Base-by-base conservation (phyloP, 2,888 invertebrate genomes). In the Pterobdella sp. region DNA sequence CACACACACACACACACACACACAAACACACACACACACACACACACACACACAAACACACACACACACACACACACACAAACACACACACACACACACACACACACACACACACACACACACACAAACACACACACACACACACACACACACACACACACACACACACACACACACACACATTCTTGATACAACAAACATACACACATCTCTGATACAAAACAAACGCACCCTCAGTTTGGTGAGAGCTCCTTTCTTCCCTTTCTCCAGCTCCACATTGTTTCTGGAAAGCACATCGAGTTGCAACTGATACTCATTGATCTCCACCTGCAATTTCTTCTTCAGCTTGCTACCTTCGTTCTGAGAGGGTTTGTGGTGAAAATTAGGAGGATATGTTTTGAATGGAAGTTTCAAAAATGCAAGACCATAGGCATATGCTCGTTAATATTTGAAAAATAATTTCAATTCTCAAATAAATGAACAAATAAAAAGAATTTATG, bases 171-270 rank as follows among this genome's bases (percentile, higher is more conserved):
- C 52, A 14, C 31, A 69, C 52, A 34, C 7, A 34, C 31, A 52
- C 3, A 34, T 29, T 32, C 31, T 52, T 3, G 52, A 10, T 26
- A 14, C 49, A 31, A 52, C 31, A 29, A 52, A 31, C 34, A 49
- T 31, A 36, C 34, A 10, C 18, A 7, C 0, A 70, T 18, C 29
- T n/a, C 31, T n/a, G 34, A 4, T 14, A 34, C 32, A 18, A 36
- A 18, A 1, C 29, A 1, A 32, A 36, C 84, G 83, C 81, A 88
- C 89, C 82, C 88, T 89, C 84, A 91, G 88, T 86, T 92, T 92
- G 84, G 93, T 88, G 79, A 94, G 92, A 85, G 96, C 94, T 87
- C 91, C 93, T 88, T 96, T 94, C 89, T 97, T 96, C 87, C 94
- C 92, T 80, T 94, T 92, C 86, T 96, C 96, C 85, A 98, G 89